These are phyloP conservation scores for Holocentrus rufus DNA, from an alignment of 2,797 vertebrate species.

Conservation along the genomic window DNA sequence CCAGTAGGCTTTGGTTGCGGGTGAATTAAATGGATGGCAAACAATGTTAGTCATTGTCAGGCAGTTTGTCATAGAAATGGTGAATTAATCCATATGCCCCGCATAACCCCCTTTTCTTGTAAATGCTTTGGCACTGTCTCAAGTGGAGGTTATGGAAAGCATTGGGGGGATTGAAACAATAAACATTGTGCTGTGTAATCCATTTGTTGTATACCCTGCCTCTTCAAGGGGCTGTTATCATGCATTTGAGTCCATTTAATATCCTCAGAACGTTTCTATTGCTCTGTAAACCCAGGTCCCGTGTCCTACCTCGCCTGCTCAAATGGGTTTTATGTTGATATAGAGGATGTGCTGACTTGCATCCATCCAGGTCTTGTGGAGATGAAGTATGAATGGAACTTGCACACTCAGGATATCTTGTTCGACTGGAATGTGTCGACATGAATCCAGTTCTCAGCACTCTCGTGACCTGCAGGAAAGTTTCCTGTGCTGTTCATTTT, in stretches of 20 bases:
- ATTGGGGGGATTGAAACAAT: constrained; percentile 54
- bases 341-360: constrained; percentile 76
- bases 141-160: constrained; percentile 43
- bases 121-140: constrained; percentile 48
- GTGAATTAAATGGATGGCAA: constrained; percentile 57
- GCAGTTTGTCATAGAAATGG: constrained; percentile 59
- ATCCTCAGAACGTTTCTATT: constrained; percentile 31
- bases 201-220: neutral
- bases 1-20: constrained; percentile 38
- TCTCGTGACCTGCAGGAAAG: constrained; percentile 63
- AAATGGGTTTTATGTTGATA: constrained; percentile 51
- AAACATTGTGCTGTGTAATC: constrained; percentile 41
- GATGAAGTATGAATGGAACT: constrained; percentile 80
- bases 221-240: constrained; percentile 27
- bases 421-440: constrained; percentile 74
- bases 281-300: constrained; percentile 21
- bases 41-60: constrained; percentile 49
- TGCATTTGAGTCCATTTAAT: constrained; percentile 44
- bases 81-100: constrained; percentile 47
- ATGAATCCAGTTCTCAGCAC: constrained; percentile 68
- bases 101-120: constrained; percentile 32
- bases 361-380: constrained; percentile 63
- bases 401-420: constrained; percentile 77
- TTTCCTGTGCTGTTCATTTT: constrained; percentile 59
- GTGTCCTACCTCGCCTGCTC: constrained; percentile 41